Conservation (phyloP, 2,888 invertebrate species). For the Cerceris rybyensis region DNA sequence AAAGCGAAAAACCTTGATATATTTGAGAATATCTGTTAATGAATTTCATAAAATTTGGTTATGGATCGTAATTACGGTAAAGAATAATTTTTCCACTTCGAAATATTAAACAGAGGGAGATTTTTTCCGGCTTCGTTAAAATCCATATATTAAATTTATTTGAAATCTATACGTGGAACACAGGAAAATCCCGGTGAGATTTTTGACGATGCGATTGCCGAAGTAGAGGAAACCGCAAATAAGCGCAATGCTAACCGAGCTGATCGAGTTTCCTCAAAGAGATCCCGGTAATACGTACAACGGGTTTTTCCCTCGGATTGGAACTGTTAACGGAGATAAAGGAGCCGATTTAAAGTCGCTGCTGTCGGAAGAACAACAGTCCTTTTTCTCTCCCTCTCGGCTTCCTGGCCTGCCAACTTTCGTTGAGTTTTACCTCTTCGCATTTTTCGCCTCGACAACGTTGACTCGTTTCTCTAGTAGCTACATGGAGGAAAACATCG, state of each 20-base stretch:
- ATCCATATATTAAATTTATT: too few relatives aligned
- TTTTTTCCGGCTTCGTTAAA: too few relatives aligned
- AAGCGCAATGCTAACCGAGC: constrained; percentile 46
- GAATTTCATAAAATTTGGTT: too few relatives aligned
- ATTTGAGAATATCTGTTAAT: too few relatives aligned
- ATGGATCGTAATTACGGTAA: too few relatives aligned
- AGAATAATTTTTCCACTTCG: too few relatives aligned
- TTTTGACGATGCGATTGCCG: neutral
- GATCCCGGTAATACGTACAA: constrained; percentile 40
- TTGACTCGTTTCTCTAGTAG: constrained; percentile 3
- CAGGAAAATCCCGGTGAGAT: too few relatives aligned
- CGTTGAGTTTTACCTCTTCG: constrained; percentile 2
- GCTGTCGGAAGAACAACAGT: constrained; percentile 53
- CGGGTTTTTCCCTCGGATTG: constrained; percentile 48
- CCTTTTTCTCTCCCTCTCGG: constrained; percentile 16
- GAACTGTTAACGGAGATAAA: constrained; percentile 64
- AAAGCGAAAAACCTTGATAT: too few relatives aligned
- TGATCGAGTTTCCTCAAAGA: constrained; percentile 51
- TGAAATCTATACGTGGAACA: too few relatives aligned
- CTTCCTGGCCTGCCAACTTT: constrained; percentile 11
- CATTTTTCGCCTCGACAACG: constrained; percentile 21
- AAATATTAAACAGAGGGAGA: too few relatives aligned
- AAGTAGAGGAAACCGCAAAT: constrained; percentile 23
- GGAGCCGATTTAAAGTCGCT: constrained; percentile 58
- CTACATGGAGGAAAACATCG: neutral